phyloP scores from a whole-genome alignment of 64 coral and sea anemone genomes.

The Exaiptasia diaphana region DNA sequence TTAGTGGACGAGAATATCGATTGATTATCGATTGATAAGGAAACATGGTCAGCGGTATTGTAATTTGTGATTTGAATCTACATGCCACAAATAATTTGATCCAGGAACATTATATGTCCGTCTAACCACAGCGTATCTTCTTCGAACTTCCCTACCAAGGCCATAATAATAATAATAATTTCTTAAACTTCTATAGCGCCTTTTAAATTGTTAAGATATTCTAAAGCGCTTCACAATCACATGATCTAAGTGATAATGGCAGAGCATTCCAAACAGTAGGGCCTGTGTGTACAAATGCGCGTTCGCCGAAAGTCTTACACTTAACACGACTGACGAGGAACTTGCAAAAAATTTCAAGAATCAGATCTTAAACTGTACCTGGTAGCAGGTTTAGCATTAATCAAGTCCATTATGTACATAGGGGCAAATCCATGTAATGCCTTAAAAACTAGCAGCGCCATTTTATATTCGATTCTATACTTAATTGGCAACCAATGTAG shows the following conservation, averaged over 20 bases:
- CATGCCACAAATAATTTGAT: no score
- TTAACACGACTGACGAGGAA: not conserved
- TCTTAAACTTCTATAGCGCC: no score
- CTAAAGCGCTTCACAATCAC: no score
- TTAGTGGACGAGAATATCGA: no score
- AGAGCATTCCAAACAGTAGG: not conserved
- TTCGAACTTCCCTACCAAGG: no score
- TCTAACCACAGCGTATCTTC: no score
- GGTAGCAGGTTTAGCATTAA: conserved; percentile 15
- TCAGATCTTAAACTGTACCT: not conserved
- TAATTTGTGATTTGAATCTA: no score
- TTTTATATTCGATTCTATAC: conserved; percentile 29
- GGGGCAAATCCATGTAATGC: not conserved
- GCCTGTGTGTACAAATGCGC: not conserved
- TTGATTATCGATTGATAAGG: no score
- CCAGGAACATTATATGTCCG: no score
- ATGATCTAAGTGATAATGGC: not conserved
- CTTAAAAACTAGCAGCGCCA: conserved; percentile 22
- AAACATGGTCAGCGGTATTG: no score
- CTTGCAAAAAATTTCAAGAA: not conserved
- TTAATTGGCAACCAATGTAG: not conserved
- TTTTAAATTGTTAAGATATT: no score
- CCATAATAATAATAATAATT: no score
- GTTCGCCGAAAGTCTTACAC: conserved; percentile 12
- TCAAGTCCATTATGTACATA: not conserved